Evolutionary conservation across 2,888 invertebrate genomes (phyloP).

Genomic region (Bimastos eiseni): DNA sequence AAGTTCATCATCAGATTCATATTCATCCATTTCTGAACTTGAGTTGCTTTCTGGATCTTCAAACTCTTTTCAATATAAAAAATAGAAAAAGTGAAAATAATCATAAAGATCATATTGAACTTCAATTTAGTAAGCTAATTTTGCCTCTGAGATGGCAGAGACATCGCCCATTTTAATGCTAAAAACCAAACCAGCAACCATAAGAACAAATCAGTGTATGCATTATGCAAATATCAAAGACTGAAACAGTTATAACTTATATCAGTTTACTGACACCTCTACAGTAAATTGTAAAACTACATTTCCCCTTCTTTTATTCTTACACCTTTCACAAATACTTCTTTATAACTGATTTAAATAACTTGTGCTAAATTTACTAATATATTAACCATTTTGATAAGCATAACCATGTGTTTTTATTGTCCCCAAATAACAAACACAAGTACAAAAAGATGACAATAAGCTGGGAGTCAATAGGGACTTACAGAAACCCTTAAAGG

Average conservation of each 20-base stretch:
- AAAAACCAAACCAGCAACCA: background rate
- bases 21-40: constrained; percentile 76
- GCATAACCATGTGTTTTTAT: too few relatives aligned
- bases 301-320: background rate
- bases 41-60: constrained; percentile 76
- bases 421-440: too few relatives aligned
- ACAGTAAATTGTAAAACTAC: background rate
- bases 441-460: too few relatives aligned
- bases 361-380: too few relatives aligned
- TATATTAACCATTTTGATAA: background rate
- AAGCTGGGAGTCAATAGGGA: too few relatives aligned
- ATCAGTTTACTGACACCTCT: background rate
- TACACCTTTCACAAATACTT: too few relatives aligned
- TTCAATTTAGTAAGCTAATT: background rate
- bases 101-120: background rate
- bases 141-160: background rate
- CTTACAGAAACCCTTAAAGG: too few relatives aligned
- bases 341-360: too few relatives aligned
- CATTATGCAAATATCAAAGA: background rate
- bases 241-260: background rate
- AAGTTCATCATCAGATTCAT: constrained; percentile 70
- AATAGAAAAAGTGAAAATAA: background rate
- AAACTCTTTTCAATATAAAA: constrained; percentile 67
- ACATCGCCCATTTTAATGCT: background rate
- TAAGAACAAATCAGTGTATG: background rate